phyloP scores from a whole-genome alignment of 1,140 invertebrate genomes.

The Atta texana region DNA sequence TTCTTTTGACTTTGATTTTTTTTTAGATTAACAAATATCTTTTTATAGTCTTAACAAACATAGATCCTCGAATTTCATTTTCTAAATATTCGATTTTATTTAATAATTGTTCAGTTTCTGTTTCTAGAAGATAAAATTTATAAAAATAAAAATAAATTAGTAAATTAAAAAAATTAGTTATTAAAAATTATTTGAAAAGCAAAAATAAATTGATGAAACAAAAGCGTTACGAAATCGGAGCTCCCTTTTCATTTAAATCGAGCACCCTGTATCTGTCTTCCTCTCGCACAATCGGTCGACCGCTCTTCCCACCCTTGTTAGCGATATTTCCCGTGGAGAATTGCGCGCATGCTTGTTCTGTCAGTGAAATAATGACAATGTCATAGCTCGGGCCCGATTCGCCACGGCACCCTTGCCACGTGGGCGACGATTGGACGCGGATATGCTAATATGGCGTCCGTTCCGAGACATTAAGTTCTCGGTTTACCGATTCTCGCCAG shows the following conservation, averaged over 20 bases:
- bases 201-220: background rate
- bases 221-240: background rate
- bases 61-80: background rate
- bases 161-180: slow-evolving; percentile 1
- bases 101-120: background rate
- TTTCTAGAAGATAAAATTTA: background rate
- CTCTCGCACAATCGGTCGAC: slow-evolving; percentile 62
- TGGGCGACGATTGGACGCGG: slow-evolving; percentile 85
- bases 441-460: slow-evolving; percentile 86
- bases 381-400: slow-evolving; percentile 84
- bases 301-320: slow-evolving; percentile 85
- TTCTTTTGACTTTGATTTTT: slow-evolving; percentile 26
- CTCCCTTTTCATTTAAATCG: slow-evolving; percentile 65
- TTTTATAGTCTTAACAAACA: background rate
- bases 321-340: slow-evolving; percentile 83
- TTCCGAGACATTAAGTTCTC: slow-evolving; percentile 85
- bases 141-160: background rate
- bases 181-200: background rate
- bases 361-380: slow-evolving; percentile 86
- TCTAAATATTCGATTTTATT: slow-evolving; percentile 30
- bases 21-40: slow-evolving; percentile 21
- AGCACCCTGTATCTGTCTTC: slow-evolving; percentile 62
- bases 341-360: slow-evolving; percentile 85
- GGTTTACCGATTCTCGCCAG: slow-evolving; percentile 70
- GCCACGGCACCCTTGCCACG: slow-evolving; percentile 83